Conservation (phyloP, 2,113 vertebrate genomes). For the Muntiacus reevesi region DNA sequence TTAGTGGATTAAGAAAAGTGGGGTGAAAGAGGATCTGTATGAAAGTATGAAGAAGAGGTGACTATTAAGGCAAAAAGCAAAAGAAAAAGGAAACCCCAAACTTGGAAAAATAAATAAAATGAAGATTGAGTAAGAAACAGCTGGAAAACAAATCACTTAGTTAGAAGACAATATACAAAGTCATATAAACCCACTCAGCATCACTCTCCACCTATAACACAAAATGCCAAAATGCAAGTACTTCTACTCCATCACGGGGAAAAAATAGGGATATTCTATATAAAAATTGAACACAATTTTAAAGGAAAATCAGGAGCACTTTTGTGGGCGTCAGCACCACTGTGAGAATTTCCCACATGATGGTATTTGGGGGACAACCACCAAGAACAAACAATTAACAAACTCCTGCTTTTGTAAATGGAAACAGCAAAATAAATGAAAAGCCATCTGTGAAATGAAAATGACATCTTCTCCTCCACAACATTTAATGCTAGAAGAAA, state of each 20-base stretch:
- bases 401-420: accelerated
- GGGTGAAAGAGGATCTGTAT: background rate
- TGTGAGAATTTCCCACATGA: background rate
- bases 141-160: background rate
- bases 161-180: background rate
- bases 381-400: background rate
- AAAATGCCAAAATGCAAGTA: background rate
- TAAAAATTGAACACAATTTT: background rate
- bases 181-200: background rate
- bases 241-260: background rate
- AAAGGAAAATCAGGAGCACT: background rate
- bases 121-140: background rate
- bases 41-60: background rate
- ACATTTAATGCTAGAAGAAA: background rate
- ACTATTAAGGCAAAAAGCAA: background rate
- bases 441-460: background rate
- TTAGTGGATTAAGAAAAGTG: background rate
- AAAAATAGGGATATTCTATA: background rate
- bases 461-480: background rate
- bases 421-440: background rate
- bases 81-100: background rate
- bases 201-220: background rate
- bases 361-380: background rate
- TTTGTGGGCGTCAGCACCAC: background rate
- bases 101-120: background rate